These are phyloP conservation scores for Crambe crambe DNA, from an alignment of 37 sponge, comb jelly and placozoan genomes.

Conservation along the genomic window DNA sequence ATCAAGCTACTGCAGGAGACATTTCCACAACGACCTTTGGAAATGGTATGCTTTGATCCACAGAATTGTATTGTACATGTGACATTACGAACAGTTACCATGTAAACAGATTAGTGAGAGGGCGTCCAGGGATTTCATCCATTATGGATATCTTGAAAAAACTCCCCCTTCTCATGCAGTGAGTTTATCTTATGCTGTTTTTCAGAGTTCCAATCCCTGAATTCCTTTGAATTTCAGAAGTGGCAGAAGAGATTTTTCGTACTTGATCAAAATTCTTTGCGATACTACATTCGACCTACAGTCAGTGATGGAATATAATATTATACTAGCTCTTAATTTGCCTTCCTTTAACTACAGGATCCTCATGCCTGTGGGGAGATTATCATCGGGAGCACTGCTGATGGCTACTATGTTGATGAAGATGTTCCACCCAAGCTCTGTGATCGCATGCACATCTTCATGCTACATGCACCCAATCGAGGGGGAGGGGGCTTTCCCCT, in stretches of 20 bases:
- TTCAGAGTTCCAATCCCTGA: background rate
- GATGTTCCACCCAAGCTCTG: slow-evolving; percentile 39
- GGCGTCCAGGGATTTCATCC: slow-evolving; percentile 30
- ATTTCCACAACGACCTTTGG: slow-evolving; percentile 24
- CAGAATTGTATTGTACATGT: background rate
- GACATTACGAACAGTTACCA: background rate
- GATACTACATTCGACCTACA: slow-evolving; percentile 59
- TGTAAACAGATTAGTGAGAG: slow-evolving; percentile 20
- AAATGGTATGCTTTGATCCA: slow-evolving; percentile 17
- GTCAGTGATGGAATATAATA: slow-evolving; percentile 31
- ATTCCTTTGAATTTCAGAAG: slow-evolving; percentile 22
- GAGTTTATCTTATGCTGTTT: too few relatives aligned
- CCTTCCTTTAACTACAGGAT: slow-evolving; percentile 41
- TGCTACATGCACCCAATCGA: slow-evolving; percentile 51
- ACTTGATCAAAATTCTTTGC: slow-evolving; percentile 53
- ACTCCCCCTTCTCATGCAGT: slow-evolving; percentile 46
- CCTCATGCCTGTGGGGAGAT: slow-evolving; percentile 76
- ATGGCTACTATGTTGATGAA: slow-evolving; percentile 27
- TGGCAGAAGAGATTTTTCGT: slow-evolving; percentile 82
- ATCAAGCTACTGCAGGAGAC: slow-evolving; percentile 22
- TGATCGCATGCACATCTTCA: slow-evolving; percentile 28
- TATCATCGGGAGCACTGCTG: slow-evolving; percentile 22
- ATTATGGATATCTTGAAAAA: slow-evolving; percentile 49
- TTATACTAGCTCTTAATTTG: background rate
- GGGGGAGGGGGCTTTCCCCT: slow-evolving; percentile 52